A percentile compares a stretch with the other conserved stretches of the same genome.
phyloP scores from a whole-genome alignment of 2,888 invertebrate genomes.

The Pogonocherus hispidulus region DNA sequence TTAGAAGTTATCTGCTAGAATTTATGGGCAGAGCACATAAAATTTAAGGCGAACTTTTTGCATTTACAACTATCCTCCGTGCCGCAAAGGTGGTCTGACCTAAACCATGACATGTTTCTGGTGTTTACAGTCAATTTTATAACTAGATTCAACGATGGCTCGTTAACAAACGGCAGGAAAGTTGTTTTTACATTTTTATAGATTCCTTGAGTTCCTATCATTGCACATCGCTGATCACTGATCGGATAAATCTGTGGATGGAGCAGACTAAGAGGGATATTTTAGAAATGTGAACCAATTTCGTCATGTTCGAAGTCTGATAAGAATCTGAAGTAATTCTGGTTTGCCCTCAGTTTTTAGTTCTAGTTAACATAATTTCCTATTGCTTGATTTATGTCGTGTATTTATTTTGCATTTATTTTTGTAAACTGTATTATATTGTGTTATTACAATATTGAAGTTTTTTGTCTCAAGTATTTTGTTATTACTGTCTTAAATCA shows the following conservation, averaged over 20 bases:
- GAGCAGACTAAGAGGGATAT: background rate
- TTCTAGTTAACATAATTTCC: no score
- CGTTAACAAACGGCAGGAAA: conserved; percentile 37
- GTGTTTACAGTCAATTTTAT: conserved; percentile 49
- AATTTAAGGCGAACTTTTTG: conserved; percentile 36
- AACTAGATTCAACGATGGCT: conserved; percentile 37
- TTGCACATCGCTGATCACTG: conserved; percentile 33
- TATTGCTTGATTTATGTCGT: no score
- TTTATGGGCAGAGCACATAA: conserved; percentile 26
- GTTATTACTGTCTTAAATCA: no score
- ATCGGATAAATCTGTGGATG: background rate
- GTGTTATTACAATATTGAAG: no score
- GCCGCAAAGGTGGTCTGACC: conserved; percentile 47
- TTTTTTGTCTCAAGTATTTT: no score
- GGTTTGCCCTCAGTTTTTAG: no score
- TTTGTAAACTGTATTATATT: no score
- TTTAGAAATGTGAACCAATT: background rate
- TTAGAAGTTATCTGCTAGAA: conserved; percentile 30
- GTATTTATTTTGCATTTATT: no score
- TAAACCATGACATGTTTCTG: conserved; percentile 43
- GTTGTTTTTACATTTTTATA: conserved; percentile 35
- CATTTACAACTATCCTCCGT: conserved; percentile 33
- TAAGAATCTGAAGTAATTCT: no score
- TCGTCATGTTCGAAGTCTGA: background rate
- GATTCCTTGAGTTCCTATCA: conserved; percentile 30